Conservation (phyloP, 2,797 vertebrate species). For the Pipistrellus pipistrellus region DNA sequence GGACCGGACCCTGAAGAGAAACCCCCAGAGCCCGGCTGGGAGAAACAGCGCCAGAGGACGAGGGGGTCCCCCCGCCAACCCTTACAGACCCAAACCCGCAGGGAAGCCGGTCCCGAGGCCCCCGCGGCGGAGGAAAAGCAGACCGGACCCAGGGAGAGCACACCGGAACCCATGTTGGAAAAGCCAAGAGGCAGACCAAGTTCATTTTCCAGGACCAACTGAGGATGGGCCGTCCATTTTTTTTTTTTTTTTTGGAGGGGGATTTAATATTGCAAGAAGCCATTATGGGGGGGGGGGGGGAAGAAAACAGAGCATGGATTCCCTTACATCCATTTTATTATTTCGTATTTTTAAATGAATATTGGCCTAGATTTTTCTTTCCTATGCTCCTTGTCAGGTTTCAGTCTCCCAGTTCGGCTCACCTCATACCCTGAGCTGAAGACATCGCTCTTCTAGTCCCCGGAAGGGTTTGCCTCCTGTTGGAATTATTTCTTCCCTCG, state of each 20-base stretch:
- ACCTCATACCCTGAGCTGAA: background rate
- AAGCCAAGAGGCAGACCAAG: background rate
- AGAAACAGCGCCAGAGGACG: background rate
- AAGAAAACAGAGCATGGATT: background rate
- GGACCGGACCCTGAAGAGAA: background rate
- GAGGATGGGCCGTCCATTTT: background rate
- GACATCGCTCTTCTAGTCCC: too few species aligned
- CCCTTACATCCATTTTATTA: background rate
- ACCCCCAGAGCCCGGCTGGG: background rate
- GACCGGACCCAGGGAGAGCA: background rate
- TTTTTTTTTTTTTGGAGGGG: too few species aligned
- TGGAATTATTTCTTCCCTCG: too few species aligned
- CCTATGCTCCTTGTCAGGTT: background rate
- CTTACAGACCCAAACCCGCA: background rate
- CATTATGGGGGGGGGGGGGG: background rate
- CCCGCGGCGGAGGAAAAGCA: background rate
- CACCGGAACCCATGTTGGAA: background rate
- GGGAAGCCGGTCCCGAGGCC: too few species aligned
- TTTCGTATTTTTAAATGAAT: background rate
- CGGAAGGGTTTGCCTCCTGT: too few species aligned
- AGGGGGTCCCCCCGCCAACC: fast-evolving
- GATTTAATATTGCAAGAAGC: background rate
- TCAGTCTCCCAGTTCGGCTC: background rate
- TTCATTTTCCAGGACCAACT: background rate
- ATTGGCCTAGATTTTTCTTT: background rate